Evolutionary conservation across 2,888 invertebrate species (phyloP).

Genomic region (Salpingus planirostris): DNA sequence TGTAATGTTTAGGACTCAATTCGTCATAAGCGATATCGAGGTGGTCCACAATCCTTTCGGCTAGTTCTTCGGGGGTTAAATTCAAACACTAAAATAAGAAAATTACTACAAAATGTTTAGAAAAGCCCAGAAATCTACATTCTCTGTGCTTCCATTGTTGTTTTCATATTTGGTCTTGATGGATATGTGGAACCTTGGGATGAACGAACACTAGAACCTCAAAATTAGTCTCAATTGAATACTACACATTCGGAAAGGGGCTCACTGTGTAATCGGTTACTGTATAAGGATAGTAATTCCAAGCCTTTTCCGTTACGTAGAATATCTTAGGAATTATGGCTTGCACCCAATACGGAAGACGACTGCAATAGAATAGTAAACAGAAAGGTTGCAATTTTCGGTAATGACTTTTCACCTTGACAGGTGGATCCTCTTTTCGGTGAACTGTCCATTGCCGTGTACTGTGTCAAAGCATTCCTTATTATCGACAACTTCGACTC

Average conservation of each 20-base stretch:
- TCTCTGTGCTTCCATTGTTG: slow-evolving; percentile 78
- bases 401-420: slow-evolving; percentile 71
- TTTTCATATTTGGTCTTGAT: slow-evolving; percentile 87
- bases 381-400: no score
- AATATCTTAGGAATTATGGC: slow-evolving; percentile 81
- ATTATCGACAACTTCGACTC: slow-evolving; percentile 85
- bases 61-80: slow-evolving; percentile 62
- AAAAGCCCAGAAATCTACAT: slow-evolving; percentile 71
- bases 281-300: slow-evolving; percentile 91
- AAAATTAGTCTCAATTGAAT: no score
- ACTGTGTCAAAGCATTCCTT: slow-evolving; percentile 66
- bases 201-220: slow-evolving; percentile 74
- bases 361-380: slow-evolving; percentile 48
- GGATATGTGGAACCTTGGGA: slow-evolving; percentile 75
- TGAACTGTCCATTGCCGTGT: slow-evolving; percentile 79
- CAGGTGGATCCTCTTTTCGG: slow-evolving; percentile 83
- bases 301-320: slow-evolving; percentile 88
- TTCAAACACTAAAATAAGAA: slow-evolving; percentile 58
- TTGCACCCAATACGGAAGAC: slow-evolving; percentile 84
- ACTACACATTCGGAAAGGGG: no score
- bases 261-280: slow-evolving; percentile 75
- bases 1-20: slow-evolving; percentile 76
- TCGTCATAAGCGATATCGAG: slow-evolving; percentile 86
- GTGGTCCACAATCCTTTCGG: slow-evolving; percentile 64
- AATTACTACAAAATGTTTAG: not conserved